Evolutionary conservation across 2,797 vertebrate species (phyloP), one percentile per base, ranked within the genome.

Genomic region (Diceros bicornis): DNA sequence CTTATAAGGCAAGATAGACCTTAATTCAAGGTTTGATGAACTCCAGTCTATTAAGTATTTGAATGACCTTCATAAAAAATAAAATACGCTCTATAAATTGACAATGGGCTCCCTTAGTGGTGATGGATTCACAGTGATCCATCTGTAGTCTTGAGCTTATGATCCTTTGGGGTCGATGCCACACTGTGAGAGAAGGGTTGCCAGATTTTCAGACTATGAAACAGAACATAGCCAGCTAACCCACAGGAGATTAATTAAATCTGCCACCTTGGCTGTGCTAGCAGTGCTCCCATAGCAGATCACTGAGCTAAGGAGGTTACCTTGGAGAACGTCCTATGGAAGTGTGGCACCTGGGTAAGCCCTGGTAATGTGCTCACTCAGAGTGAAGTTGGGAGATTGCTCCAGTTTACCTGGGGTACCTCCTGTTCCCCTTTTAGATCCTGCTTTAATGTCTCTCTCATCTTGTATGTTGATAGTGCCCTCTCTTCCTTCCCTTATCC

Each of bases 321-420:
- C 32, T 29, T 25, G 29, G 82, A 52, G 34, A 47, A 50, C 1
- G 0, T 34, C 47, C 17, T 17, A 0, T 1, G 7, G 29, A 64
- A 47, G 2, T 8, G 8, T 16, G 6, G 23, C 7, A 11, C 18
- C 47, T 61, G 7, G 4, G 4, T 52, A 62, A 23, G 8, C 29
- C 25, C 25, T 2, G 0, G 34, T 20, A 41, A 34, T 0, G 3
- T 27, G 12, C 71, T 47, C 0, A 0, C 52, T 64, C 32, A 41
- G 17, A 25, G 52, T 7, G 21, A 71, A 32, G 29, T 27, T 20
- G 2, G 25, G 2, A 44, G 29, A 4, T 29, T 4, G 41, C n/a
- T 32, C 21, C n/a, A 4, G 4, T 10, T 27, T 23, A 18, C 12
- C 32, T 14, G 29, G 18, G 23, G 13, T 10, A 32, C 23, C 25